A percentile compares a stretch with the other conserved stretches of the same genome.
These are phyloP conservation scores for Disparrhopalites patrizii DNA, from an alignment of 2,888 invertebrate genomes.

Conservation along the genomic window DNA sequence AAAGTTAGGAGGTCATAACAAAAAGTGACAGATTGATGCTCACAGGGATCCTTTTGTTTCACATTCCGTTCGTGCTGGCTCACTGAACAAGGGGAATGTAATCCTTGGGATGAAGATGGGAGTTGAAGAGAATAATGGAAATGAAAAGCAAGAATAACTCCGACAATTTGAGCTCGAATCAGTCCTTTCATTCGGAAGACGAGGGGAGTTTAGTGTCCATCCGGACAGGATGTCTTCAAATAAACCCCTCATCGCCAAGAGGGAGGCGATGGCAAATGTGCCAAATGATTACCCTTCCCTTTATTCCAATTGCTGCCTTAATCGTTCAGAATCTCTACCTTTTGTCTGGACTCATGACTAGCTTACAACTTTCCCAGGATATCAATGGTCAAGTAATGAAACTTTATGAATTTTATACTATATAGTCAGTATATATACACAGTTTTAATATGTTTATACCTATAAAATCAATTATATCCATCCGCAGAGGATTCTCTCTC, in stretches of 20 bases:
- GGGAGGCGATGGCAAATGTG: constrained; percentile 44
- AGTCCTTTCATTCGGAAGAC: constrained; percentile 39
- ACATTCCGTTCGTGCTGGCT: background rate
- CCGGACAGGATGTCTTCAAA: constrained; percentile 40
- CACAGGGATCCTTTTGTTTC: no score
- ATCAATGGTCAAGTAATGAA: constrained; percentile 56
- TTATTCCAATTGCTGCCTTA: constrained; percentile 59
- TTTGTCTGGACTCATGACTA: constrained; percentile 55
- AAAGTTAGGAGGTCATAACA: background rate
- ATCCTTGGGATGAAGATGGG: background rate
- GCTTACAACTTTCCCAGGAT: constrained; percentile 55
- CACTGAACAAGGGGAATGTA: background rate
- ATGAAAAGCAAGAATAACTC: constrained; percentile 13
- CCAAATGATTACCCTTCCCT: constrained; percentile 57
- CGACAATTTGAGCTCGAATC: constrained; percentile 30
- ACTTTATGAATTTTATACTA: no score
- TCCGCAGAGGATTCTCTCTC: no score
- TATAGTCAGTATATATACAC: no score
- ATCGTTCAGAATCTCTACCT: constrained; percentile 58
- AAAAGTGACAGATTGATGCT: background rate
- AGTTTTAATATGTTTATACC: no score
- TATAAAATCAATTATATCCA: no score
- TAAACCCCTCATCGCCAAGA: constrained; percentile 48
- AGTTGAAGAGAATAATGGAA: constrained; percentile 7
- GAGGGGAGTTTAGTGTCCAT: constrained; percentile 31